Evolutionary conservation across 2,113 vertebrate species (phyloP).

Genomic region (Pipa parva): DNA sequence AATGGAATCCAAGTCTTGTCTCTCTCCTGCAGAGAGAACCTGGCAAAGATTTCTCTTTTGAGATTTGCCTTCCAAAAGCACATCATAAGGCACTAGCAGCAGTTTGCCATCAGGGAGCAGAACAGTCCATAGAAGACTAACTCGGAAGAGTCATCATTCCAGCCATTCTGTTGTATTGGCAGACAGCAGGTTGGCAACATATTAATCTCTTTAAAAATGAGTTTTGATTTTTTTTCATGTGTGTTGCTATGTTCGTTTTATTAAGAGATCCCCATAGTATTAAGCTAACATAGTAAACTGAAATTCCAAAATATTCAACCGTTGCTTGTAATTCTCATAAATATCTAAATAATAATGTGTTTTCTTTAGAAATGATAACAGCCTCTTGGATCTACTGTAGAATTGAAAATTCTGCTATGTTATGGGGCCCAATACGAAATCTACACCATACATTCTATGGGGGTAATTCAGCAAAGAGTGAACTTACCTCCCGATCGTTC

Average conservation of each 20-base stretch:
- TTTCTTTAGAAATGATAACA: neutral
- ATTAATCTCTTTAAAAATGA: neutral
- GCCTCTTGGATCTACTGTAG: too few relatives aligned
- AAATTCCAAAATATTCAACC: too few relatives aligned
- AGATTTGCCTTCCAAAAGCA: slow-evolving; percentile 11
- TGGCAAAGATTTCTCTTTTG: slow-evolving; percentile 15
- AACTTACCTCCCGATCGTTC: too few relatives aligned
- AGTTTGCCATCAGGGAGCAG: neutral
- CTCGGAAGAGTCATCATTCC: neutral
- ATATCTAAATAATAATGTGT: neutral
- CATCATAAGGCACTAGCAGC: slow-evolving; percentile 6
- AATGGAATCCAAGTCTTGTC: neutral
- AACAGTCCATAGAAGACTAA: neutral
- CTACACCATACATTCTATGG: too few relatives aligned
- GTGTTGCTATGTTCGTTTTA: slow-evolving; percentile 7
- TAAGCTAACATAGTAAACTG: too few relatives aligned
- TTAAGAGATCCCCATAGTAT: neutral
- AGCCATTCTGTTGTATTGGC: slow-evolving; percentile 25
- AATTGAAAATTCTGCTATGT: too few relatives aligned
- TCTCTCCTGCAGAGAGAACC: slow-evolving; percentile 9
- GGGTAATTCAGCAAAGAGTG: too few relatives aligned
- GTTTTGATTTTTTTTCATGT: too few relatives aligned
- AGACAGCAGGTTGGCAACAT: neutral
- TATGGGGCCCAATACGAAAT: too few relatives aligned
- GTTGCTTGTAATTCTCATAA: neutral